These are phyloP conservation scores for Phrynocephalus vlangalii DNA, from an alignment of 2,797 vertebrate species.

Conservation along the genomic window DNA sequence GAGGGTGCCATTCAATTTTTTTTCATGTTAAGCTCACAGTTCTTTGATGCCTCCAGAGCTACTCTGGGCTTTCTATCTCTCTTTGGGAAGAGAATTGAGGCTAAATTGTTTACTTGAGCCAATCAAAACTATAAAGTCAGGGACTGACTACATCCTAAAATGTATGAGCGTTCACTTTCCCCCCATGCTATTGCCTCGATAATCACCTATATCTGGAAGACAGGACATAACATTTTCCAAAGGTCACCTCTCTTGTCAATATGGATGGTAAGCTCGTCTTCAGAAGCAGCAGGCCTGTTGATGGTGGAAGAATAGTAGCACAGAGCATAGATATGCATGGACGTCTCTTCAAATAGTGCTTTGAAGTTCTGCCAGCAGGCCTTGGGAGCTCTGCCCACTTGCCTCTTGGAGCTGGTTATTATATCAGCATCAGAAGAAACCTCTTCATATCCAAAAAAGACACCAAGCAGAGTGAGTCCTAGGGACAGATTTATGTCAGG, in stretches of 20 bases:
- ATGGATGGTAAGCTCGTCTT: slow-evolving; percentile 47
- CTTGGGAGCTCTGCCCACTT: slow-evolving; percentile 58
- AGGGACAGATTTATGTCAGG: slow-evolving; percentile 21
- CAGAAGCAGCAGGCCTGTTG: slow-evolving; percentile 47
- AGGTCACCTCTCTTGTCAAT: slow-evolving; percentile 40
- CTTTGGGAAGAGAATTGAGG: background rate
- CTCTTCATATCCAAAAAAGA: slow-evolving; percentile 48
- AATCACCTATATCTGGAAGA: slow-evolving; percentile 33
- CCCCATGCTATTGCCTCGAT: slow-evolving; percentile 48
- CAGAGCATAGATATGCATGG: slow-evolving; percentile 62
- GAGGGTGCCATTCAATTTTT: too few species aligned
- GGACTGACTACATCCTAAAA: slow-evolving; percentile 31
- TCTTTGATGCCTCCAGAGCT: slow-evolving; percentile 24
- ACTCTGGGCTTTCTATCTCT: background rate
- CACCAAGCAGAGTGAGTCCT: slow-evolving; percentile 24
- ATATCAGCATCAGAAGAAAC: slow-evolving; percentile 52
- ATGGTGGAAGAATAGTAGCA: background rate
- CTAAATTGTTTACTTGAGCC: slow-evolving; percentile 1
- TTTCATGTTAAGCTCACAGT: too few species aligned
- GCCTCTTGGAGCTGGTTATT: slow-evolving; percentile 36
- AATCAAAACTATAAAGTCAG: slow-evolving; percentile 57
- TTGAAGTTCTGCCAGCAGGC: slow-evolving; percentile 56
- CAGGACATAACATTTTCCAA: slow-evolving; percentile 49
- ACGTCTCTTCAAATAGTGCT: slow-evolving; percentile 60
- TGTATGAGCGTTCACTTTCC: slow-evolving; percentile 31